Conservation (phyloP, 2,888 invertebrate genomes). For the Drosophila falleni region DNA sequence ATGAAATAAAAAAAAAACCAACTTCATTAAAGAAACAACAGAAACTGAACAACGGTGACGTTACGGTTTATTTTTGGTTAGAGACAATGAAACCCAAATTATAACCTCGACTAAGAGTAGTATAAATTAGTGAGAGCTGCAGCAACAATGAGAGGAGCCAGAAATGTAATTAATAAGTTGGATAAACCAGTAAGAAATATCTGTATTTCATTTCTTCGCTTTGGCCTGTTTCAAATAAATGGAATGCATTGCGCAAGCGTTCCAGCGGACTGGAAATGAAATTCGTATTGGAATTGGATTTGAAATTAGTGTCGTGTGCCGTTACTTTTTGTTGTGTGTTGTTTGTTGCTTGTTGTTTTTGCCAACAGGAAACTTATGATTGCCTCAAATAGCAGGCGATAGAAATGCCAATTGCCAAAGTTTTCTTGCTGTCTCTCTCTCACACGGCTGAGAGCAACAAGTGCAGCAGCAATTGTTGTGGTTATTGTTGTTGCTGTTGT, state of each 20-base stretch:
- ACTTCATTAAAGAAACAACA: slow-evolving; percentile 34
- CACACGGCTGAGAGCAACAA: slow-evolving; percentile 55
- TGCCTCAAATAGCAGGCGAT: slow-evolving; percentile 66
- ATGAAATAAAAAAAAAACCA: slow-evolving; percentile 1
- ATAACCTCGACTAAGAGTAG: slow-evolving; percentile 22
- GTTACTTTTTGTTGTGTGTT: slow-evolving; percentile 43
- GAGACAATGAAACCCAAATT: slow-evolving; percentile 59
- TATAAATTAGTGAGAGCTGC: slow-evolving; percentile 60
- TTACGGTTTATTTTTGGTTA: slow-evolving; percentile 54
- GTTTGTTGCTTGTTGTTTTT: slow-evolving; percentile 19
- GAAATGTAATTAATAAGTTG: slow-evolving; percentile 53
- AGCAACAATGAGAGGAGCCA: slow-evolving; percentile 28
- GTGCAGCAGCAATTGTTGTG: slow-evolving; percentile 41
- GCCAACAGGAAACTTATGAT: slow-evolving; percentile 76
- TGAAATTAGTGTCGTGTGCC: slow-evolving; percentile 64
- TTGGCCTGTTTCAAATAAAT: slow-evolving; percentile 42
- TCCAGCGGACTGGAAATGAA: slow-evolving; percentile 34
- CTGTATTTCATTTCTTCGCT: slow-evolving; percentile 21
- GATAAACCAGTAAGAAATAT: slow-evolving; percentile 49
- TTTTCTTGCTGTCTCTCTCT: slow-evolving; percentile 36
- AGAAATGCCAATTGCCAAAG: slow-evolving; percentile 76
- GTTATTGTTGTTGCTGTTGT: slow-evolving; percentile 48
- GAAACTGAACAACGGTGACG: slow-evolving; percentile 41
- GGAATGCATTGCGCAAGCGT: slow-evolving; percentile 64
- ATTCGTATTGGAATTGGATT: slow-evolving; percentile 18